Percentiles rank a stretch among this genome's conserved stretches.
These are phyloP conservation scores for Laticauda colubrina DNA, from an alignment of 2,113 vertebrate genomes.

Conservation along the genomic window DNA sequence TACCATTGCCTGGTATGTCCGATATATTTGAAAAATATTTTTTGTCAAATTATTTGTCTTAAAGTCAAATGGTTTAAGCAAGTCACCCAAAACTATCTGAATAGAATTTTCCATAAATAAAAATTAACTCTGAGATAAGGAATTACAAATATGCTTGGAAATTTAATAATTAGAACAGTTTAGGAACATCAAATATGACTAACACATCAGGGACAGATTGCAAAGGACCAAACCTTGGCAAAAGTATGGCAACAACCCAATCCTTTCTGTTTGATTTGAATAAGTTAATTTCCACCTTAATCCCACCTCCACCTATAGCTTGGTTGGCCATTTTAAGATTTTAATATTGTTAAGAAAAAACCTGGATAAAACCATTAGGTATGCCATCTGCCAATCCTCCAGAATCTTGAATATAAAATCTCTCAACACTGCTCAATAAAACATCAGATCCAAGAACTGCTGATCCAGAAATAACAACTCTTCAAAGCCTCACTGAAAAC, in stretches of 20 bases:
- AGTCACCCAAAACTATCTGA: background rate
- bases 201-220: background rate
- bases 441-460: background rate
- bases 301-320: background rate
- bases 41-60: background rate
- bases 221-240: background rate
- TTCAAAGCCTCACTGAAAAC: background rate
- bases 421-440: background rate
- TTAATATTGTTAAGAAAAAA: constrained; percentile 27
- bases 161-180: background rate
- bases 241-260: background rate
- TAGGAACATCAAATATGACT: background rate
- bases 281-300: background rate
- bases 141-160: background rate
- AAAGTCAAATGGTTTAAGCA: background rate
- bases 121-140: background rate
- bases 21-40: background rate
- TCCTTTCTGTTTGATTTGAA: background rate
- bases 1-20: background rate
- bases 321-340: constrained; percentile 8
- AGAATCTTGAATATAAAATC: background rate
- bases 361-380: background rate
- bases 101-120: background rate
- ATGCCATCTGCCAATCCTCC: background rate
- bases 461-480: background rate